Evolutionary conservation across 2,888 invertebrate species (phyloP), one percentile per base, ranked within the genome.

Genomic region (Kuschelorhynchus macadamiae): DNA sequence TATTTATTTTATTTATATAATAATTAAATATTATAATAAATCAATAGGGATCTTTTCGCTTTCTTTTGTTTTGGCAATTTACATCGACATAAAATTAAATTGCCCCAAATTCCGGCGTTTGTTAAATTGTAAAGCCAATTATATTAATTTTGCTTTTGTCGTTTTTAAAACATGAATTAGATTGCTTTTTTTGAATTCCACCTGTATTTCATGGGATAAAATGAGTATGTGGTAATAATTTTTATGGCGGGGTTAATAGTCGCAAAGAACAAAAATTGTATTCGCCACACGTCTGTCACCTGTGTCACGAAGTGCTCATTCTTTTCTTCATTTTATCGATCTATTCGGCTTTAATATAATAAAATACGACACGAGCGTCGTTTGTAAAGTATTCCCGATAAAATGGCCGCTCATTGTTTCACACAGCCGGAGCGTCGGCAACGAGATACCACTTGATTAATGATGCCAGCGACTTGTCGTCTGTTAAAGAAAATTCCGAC

Each of bases 391-490:
- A 75, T 75, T 75, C 70, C 71, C 72, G 75, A 77, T 77, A 76
- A 77, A 75, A 75, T 72, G 71, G 72, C 71, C 72, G 74, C 74
- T 78, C 76, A 77, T 78, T 78, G 77, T 77, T 77, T 77, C 76
- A 76, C 74, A 75, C 72, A 74, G 71, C 66, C 72, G 59, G 70
- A 44, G 66, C 72, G 72, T 64, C 56, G 57, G 46, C 57, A 32
- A 72, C 65, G 74, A 76, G 75, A 74, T 75, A 74, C 63, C 66
- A 55, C 64, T 70, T 76, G 77, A 77, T 76, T 77, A 76, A 77
- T 77, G 76, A 72, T 65, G 70, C 67, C 67, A 62, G 67, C 57
- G 64, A 59, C 60, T 57, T 71, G 57, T 64, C 64, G 50, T 50
- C 59, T 65, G 42, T 33, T 50, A 16, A 52, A 52, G 65, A 65